Conservation (phyloP, 2,888 invertebrate genomes). For the Drosophila glabriapex region DNA sequence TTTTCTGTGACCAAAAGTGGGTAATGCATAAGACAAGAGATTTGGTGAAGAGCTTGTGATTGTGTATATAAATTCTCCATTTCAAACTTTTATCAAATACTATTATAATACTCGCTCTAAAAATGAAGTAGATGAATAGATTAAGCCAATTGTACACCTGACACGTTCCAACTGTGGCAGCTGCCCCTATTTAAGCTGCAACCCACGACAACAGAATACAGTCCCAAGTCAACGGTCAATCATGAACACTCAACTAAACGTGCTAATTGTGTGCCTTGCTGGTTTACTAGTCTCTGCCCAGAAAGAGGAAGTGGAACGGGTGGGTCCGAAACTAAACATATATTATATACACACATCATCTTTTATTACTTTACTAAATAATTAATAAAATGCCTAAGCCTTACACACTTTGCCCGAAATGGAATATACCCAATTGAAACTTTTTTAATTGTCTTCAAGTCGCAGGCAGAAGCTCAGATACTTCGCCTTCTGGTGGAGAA, state of each 20-base stretch:
- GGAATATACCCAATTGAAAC: background rate
- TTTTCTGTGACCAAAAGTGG: background rate
- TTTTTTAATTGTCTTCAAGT: background rate
- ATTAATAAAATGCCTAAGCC: background rate
- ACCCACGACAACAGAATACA: slow-evolving; percentile 17
- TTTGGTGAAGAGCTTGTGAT: slow-evolving; percentile 1
- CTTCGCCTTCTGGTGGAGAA: slow-evolving; percentile 28
- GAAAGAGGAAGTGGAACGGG: background rate
- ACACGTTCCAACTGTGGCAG: slow-evolving; percentile 24
- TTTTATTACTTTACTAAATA: background rate
- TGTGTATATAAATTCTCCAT: background rate
- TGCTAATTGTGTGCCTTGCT: slow-evolving; percentile 35
- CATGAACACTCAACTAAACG: slow-evolving; percentile 46
- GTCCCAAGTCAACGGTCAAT: slow-evolving; percentile 28
- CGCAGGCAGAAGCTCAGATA: background rate
- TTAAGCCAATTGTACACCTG: slow-evolving; percentile 15
- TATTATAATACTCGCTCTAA: background rate
- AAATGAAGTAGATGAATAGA: slow-evolving; percentile 15
- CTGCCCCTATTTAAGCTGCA: slow-evolving; percentile 51
- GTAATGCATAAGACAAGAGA: background rate
- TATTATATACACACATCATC: background rate
- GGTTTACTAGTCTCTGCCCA: slow-evolving; percentile 1
- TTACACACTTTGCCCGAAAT: background rate
- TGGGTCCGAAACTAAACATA: background rate
- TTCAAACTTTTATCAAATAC: slow-evolving; percentile 25